Percentiles rank a stretch among this genome's conserved stretches.
phyloP scores from a whole-genome alignment of 2,113 vertebrate genomes.

The Mormyrus iriodes region DNA sequence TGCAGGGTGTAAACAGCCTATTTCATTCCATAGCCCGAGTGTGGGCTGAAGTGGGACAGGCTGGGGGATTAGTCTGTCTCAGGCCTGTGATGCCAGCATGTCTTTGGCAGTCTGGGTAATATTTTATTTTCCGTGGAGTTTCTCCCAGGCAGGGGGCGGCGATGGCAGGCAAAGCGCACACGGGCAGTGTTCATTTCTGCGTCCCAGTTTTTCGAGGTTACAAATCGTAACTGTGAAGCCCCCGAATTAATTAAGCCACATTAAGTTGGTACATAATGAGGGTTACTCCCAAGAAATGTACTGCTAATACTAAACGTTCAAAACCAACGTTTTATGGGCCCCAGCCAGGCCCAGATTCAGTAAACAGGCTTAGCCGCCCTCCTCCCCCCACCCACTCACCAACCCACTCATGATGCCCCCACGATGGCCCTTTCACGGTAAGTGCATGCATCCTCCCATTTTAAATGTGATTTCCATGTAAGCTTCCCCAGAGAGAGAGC shows the following conservation, averaged over 20 bases:
- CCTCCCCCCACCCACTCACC: neutral
- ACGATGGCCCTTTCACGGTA: neutral
- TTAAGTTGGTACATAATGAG: slow-evolving; percentile 43
- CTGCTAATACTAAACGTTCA: neutral
- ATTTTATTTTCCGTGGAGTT: slow-evolving; percentile 9
- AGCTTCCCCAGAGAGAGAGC: neutral
- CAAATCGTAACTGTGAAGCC: slow-evolving; percentile 31
- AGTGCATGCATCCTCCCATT: neutral
- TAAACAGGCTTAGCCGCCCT: neutral
- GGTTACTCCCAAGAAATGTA: slow-evolving; percentile 41
- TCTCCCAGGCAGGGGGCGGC: neutral
- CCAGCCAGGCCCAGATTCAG: neutral
- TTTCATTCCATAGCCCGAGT: neutral
- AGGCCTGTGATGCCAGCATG: neutral
- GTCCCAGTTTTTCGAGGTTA: slow-evolving; percentile 35
- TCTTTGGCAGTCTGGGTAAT: neutral
- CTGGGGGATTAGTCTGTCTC: neutral
- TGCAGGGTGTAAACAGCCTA: neutral
- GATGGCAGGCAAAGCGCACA: neutral
- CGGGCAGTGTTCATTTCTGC: neutral
- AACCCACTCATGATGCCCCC: neutral
- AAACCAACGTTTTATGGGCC: neutral
- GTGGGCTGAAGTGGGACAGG: neutral
- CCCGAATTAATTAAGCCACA: slow-evolving; percentile 43
- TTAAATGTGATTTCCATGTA: neutral